Conservation (phyloP, 2,113 vertebrate genomes). For the Amphilophus citrinellus region DNA sequence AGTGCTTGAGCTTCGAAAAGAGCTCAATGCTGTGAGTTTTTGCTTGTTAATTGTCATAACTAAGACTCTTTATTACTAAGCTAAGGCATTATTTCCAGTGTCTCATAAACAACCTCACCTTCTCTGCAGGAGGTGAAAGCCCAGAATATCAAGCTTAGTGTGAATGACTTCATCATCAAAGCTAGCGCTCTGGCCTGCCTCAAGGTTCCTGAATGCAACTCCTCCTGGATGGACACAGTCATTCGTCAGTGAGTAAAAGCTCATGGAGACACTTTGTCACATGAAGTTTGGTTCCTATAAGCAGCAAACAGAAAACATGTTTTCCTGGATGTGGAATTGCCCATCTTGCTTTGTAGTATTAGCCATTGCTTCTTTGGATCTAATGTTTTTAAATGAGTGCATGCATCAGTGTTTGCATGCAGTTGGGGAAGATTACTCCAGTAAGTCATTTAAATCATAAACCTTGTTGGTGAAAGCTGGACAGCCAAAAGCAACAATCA, state of each 20-base stretch:
- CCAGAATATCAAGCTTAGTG: slow-evolving; percentile 92
- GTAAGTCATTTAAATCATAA: slow-evolving; percentile 9
- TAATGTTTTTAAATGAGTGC: not conserved
- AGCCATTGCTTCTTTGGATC: slow-evolving; percentile 4
- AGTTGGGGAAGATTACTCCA: not conserved
- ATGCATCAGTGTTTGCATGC: not conserved
- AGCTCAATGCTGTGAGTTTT: slow-evolving; percentile 90
- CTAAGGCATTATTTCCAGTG: slow-evolving; percentile 6
- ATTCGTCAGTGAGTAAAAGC: slow-evolving; percentile 93
- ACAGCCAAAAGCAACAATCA: not conserved
- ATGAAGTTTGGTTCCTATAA: not conserved
- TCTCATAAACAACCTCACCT: not conserved
- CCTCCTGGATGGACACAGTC: slow-evolving; percentile 97
- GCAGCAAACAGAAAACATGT: not conserved
- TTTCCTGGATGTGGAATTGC: too few relatives aligned
- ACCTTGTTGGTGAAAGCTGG: not conserved
- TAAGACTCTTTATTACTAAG: not conserved
- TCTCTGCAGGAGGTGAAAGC: slow-evolving; percentile 87
- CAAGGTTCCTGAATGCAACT: slow-evolving; percentile 98
- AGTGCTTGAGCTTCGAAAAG: slow-evolving; percentile 90
- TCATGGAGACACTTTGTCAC: not conserved
- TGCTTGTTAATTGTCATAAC: not conserved
- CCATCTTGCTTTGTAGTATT: not conserved
- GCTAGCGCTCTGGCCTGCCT: slow-evolving; percentile 95
- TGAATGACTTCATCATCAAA: slow-evolving; percentile 98